A percentile compares a stretch with the other conserved stretches of the same genome.
These are phyloP conservation scores for Vimba vimba DNA, from an alignment of 2,113 vertebrate genomes.

Conservation along the genomic window DNA sequence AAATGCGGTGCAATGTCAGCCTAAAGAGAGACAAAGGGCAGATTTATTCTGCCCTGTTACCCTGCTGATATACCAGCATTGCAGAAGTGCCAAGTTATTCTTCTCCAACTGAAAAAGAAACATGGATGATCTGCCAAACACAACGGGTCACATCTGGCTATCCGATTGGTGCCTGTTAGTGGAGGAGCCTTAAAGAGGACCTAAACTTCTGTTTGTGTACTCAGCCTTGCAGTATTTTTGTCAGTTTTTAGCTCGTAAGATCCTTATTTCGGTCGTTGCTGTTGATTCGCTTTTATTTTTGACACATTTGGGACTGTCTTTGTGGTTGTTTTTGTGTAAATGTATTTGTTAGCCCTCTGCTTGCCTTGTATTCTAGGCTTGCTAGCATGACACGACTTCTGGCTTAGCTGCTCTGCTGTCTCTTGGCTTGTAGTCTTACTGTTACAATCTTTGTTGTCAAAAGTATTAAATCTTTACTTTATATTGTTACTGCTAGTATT, in stretches of 20 bases:
- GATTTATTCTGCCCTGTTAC: conserved; percentile 32
- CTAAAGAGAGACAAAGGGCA: neutral
- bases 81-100: conserved; percentile 46
- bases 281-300: neutral
- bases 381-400: conserved; percentile 24
- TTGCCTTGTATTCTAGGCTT: conserved; percentile 33
- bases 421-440: conserved; percentile 34
- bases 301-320: conserved; percentile 3
- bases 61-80: conserved; percentile 34
- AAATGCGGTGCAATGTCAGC: neutral
- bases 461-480: conserved; percentile 32
- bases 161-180: conserved; percentile 34
- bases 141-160: conserved; percentile 28
- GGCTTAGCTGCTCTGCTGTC: conserved; percentile 35
- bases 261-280: neutral
- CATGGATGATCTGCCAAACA: conserved; percentile 31
- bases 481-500: conserved; percentile 31
- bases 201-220: conserved; percentile 37
- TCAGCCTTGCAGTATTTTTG: conserved; percentile 42
- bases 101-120: neutral
- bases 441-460: conserved; percentile 21
- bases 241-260: neutral
- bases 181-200: neutral
- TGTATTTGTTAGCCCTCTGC: conserved; percentile 38
- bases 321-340: conserved; percentile 10